Conservation (phyloP, 64 coral and sea anemone species). For the Dendrophyllia cribrosa region DNA sequence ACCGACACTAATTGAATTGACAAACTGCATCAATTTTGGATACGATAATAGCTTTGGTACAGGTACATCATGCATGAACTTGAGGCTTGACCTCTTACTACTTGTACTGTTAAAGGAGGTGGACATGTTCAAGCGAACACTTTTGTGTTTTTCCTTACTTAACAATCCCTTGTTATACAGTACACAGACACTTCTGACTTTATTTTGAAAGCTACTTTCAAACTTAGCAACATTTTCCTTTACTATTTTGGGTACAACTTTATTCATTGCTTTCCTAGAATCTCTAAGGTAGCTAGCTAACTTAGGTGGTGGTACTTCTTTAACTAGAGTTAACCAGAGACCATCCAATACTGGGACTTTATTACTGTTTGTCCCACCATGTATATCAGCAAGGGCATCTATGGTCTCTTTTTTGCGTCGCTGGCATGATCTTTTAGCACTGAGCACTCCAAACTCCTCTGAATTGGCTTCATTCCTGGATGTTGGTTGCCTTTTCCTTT, state of each 20-base stretch:
- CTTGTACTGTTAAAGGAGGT: neutral
- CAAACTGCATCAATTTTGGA: constrained; percentile 56
- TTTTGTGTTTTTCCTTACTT: constrained; percentile 60
- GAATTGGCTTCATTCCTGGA: constrained; percentile 20
- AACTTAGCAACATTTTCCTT: constrained; percentile 10
- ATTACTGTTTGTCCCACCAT: constrained; percentile 36
- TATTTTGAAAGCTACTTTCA: constrained; percentile 40
- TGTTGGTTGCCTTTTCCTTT: constrained; percentile 55
- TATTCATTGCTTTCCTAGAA: constrained; percentile 29
- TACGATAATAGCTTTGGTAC: constrained; percentile 61
- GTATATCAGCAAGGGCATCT: constrained; percentile 55
- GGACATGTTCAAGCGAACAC: constrained; percentile 47
- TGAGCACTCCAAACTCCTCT: constrained; percentile 43
- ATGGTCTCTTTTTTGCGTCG: constrained; percentile 55
- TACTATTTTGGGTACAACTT: constrained; percentile 42
- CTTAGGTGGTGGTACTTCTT: constrained; percentile 38
- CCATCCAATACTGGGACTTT: constrained; percentile 37
- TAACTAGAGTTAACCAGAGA: constrained; percentile 43
- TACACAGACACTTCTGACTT: constrained; percentile 16
- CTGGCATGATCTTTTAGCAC: constrained; percentile 34
- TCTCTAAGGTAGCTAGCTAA: constrained; percentile 8
- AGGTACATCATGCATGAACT: constrained; percentile 11
- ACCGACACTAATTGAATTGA: constrained; percentile 35
- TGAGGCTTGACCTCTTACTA: constrained; percentile 32
- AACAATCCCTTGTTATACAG: constrained; percentile 34